Conservation (phyloP, 1,140 invertebrate species). For the Trichonephila clavipes region DNA sequence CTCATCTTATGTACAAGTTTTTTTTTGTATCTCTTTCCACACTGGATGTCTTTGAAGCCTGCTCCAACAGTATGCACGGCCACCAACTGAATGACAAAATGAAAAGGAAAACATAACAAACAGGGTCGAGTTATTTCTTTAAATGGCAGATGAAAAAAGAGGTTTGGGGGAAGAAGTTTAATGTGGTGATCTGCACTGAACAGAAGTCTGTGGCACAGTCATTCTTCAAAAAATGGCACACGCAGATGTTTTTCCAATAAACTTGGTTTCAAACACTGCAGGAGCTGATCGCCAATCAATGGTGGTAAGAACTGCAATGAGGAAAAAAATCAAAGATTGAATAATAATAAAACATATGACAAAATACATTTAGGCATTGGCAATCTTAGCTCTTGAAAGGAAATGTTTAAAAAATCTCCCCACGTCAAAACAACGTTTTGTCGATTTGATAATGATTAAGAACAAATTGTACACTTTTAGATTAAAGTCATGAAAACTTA, state of each 20-base stretch:
- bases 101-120: background rate
- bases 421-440: too few species aligned
- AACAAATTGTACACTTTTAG: too few species aligned
- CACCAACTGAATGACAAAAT: conserved; percentile 10
- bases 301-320: background rate
- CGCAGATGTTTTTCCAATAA: background rate
- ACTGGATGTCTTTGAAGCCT: conserved; percentile 29
- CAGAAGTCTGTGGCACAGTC: conserved; percentile 3
- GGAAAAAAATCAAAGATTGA: background rate
- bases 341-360: too few species aligned
- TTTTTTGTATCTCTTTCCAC: background rate
- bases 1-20: conserved; percentile 64
- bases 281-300: background rate
- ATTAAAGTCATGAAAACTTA: too few species aligned
- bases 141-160: background rate
- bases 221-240: conserved; percentile 49
- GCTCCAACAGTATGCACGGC: background rate
- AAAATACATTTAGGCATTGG: too few species aligned
- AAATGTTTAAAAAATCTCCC: too few species aligned
- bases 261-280: conserved; percentile 21
- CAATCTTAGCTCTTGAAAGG: too few species aligned
- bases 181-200: conserved; percentile 5
- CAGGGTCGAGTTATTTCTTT: background rate
- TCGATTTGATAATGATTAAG: too few species aligned
- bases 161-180: background rate